These are phyloP conservation scores for Actinernus sp. DNA, from an alignment of 92 coral and sea anemone species.

Conservation along the genomic window DNA sequence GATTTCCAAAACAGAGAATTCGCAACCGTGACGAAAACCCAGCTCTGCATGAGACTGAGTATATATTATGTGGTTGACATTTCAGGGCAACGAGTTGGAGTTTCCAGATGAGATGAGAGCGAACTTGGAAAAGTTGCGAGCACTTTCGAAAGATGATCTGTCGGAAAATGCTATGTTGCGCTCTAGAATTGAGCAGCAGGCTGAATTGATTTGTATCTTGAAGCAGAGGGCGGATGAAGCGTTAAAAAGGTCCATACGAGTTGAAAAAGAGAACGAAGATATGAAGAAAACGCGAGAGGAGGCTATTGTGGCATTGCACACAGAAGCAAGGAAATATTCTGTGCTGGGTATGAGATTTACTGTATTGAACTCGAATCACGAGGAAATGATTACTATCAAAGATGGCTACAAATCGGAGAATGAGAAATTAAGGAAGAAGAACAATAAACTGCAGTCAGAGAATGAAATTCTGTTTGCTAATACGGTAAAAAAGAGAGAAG, in stretches of 20 bases:
- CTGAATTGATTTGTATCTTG: conserved; percentile 91
- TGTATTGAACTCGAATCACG: conserved; percentile 85
- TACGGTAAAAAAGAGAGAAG: conserved; percentile 71
- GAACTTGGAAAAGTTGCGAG: conserved; percentile 84
- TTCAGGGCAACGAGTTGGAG: conserved; percentile 60
- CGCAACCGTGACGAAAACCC: no score
- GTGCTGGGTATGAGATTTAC: conserved; percentile 84
- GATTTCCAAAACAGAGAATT: no score
- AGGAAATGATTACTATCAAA: conserved; percentile 87
- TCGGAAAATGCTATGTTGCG: conserved; percentile 96
- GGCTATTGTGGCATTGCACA: conserved; percentile 65
- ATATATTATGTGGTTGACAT: no score
- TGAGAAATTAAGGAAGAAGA: conserved; percentile 83
- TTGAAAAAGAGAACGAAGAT: conserved; percentile 81
- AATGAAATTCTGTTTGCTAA: conserved; percentile 69
- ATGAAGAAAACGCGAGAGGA: conserved; percentile 71
- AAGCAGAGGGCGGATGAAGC: conserved; percentile 94
- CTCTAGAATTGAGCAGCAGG: conserved; percentile 93
- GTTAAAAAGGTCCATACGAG: conserved; percentile 59
- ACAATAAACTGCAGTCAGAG: conserved; percentile 61
- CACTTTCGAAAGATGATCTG: conserved; percentile 88
- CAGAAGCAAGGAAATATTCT: conserved; percentile 77
- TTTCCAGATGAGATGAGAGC: conserved; percentile 90
- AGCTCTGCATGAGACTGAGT: no score
- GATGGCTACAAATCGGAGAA: conserved; percentile 89